Evolutionary conservation across 2,113 vertebrate species (phyloP).

Genomic region (Amblyopsis rosae): DNA sequence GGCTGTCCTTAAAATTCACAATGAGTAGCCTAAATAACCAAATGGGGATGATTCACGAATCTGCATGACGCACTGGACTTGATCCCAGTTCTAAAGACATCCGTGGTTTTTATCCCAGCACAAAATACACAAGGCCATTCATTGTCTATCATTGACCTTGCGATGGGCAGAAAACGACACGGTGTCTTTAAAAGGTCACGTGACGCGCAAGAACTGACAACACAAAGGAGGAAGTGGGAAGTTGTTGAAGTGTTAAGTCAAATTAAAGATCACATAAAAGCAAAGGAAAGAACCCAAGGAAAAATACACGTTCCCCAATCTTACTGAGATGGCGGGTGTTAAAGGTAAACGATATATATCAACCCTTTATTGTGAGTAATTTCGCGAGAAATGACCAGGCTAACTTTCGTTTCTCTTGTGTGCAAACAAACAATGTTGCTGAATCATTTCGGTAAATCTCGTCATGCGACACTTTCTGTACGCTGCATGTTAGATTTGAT

Average conservation of each 20-base stretch:
- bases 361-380: neutral
- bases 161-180: neutral
- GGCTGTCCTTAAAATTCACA: no score
- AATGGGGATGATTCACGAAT: no score
- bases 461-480: neutral
- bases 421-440: neutral
- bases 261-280: constrained; percentile 17
- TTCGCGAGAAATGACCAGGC: neutral
- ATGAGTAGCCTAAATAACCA: no score
- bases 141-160: neutral
- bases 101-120: neutral
- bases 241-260: constrained; percentile 27
- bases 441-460: constrained; percentile 21
- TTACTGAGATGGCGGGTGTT: constrained; percentile 72
- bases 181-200: constrained; percentile 65
- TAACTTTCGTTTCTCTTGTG: neutral
- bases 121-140: neutral
- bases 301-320: neutral
- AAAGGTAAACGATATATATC: constrained; percentile 67
- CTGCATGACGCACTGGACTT: no score
- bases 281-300: constrained; percentile 31
- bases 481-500: no score
- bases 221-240: constrained; percentile 59
- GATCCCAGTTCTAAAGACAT: neutral
- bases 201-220: constrained; percentile 16